phyloP scores from a whole-genome alignment of 2,888 invertebrate species.

The Cephus pulcher region DNA sequence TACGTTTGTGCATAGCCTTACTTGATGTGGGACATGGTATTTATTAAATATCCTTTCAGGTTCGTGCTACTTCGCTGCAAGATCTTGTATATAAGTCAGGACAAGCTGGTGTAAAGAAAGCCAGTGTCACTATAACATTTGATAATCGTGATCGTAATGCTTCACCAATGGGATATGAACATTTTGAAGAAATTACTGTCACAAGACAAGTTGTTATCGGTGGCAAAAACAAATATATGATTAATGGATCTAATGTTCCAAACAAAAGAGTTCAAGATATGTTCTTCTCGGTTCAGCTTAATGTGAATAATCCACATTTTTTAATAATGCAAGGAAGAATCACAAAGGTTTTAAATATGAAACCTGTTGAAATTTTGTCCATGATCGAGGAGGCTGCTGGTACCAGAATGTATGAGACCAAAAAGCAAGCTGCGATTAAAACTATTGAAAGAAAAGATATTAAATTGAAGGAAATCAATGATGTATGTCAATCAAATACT shows the following conservation, averaged over 20 bases:
- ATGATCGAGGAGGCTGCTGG: slow-evolving; percentile 99
- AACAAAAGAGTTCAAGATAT: slow-evolving; percentile 93
- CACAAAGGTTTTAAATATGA: slow-evolving; percentile 99
- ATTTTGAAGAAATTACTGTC: slow-evolving; percentile 90
- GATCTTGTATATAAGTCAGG: slow-evolving; percentile 99
- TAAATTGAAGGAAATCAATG: slow-evolving; percentile 87
- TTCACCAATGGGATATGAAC: slow-evolving; percentile 92
- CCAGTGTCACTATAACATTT: slow-evolving; percentile 95
- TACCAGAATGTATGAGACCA: slow-evolving; percentile 95
- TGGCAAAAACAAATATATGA: slow-evolving; percentile 91
- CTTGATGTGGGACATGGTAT: background rate
- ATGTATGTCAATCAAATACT: slow-evolving; percentile 68
- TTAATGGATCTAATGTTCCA: slow-evolving; percentile 92
- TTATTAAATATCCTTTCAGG: slow-evolving; percentile 69
- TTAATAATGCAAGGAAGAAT: slow-evolving; percentile 99
- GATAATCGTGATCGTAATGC: slow-evolving; percentile 87
- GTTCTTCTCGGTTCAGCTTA: slow-evolving; percentile 96
- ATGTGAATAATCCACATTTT: slow-evolving; percentile 99
- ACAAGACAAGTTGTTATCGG: slow-evolving; percentile 91
- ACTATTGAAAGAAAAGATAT: slow-evolving; percentile 93
- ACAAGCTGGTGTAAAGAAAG: slow-evolving; percentile 95
- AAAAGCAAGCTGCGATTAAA: slow-evolving; percentile 86
- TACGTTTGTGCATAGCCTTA: background rate
- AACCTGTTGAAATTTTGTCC: slow-evolving; percentile 93
- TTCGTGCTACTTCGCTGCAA: slow-evolving; percentile 89